These are phyloP conservation scores for Diplosoma virens DNA, from an alignment of 23 tunicate species.

Conservation along the genomic window DNA sequence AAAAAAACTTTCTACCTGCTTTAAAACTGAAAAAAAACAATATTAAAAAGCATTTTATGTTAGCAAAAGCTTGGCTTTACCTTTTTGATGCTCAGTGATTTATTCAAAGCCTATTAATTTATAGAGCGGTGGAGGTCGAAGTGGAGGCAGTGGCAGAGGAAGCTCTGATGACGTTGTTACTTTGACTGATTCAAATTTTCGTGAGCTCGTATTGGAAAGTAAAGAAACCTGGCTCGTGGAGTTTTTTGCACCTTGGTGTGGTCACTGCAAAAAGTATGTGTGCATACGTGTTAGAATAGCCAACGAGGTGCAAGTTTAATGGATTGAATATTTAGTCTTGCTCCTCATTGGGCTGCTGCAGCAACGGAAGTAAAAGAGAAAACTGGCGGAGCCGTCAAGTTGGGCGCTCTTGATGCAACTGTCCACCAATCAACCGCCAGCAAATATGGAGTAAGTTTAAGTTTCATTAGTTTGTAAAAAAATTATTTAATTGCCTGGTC, in stretches of 20 bases:
- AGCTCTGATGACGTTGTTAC: conserved; percentile 69
- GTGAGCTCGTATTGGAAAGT: conserved; percentile 73
- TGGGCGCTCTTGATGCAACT: conserved; percentile 98
- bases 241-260: conserved; percentile 99
- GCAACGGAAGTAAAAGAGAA: conserved; percentile 76
- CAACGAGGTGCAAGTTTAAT: no score
- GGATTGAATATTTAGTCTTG: conserved; percentile 82
- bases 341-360: conserved; percentile 94
- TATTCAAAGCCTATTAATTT: no score
- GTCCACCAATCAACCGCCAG: conserved; percentile 61
- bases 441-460: conserved; percentile 77
- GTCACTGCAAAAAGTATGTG: conserved; percentile 92
- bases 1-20: no score
- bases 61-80: neutral
- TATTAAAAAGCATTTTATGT: no score
- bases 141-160: conserved; percentile 39
- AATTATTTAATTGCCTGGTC: no score
- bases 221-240: conserved; percentile 98
- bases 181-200: conserved; percentile 94
- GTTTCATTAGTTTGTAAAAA: no score
- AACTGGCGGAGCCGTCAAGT: conserved; percentile 71
- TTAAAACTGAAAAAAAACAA: no score
- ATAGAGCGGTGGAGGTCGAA: conserved; percentile 34
- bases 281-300: no score
- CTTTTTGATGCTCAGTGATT: neutral